Evolutionary conservation across 2,797 vertebrate genomes (phyloP), one percentile per base, ranked within the genome.

Genomic region (Diplodus puntazzo): DNA sequence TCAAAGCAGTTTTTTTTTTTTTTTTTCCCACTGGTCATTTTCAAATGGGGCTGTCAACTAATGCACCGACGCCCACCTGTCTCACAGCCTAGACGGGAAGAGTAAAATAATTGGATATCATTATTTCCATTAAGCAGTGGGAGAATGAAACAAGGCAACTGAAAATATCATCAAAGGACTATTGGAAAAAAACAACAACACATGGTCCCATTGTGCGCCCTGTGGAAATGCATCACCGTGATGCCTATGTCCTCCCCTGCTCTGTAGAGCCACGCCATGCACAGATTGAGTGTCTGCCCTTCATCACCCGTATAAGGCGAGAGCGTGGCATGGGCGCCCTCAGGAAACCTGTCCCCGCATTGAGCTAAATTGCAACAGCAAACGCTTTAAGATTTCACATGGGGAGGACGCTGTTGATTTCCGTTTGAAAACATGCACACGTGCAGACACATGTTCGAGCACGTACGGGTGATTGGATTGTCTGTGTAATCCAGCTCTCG

Each of bases 101-200:
- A 79, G 67, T 77, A 52, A 84, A 85, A 90, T 88, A 88, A 93
- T 88, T 90, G 84, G 83, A 83, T 84, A 88, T 91, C 81, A 90
- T 92, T 85, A 92, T 87, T 90, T 90, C 80, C 77, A 90, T 88
- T 87, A 83, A 82, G 78, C 61, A 21, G 66, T 69, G 67, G 63
- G 78, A 86, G 82, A 88, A 79, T 79, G 67, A 89, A 89, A 87
- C 20, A 72, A 90, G 62, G 68, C 75, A 80, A 88, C 81, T 89
- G 75, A 84, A 85, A 83, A 77, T 81, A 82, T 84, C 52, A 84
- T 88, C 78, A 91, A 86, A 90, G 69, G 69, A 64, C 81, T 52
- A 75, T 79, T 81, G 77, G 73, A 82, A 85, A 27, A 27, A 27
- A 91, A 88, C 67, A 27, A 27, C 72, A 77, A 85, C 75, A 82